Evolutionary conservation across 2,888 invertebrate species (phyloP).

Genomic region (Apamea sordens): DNA sequence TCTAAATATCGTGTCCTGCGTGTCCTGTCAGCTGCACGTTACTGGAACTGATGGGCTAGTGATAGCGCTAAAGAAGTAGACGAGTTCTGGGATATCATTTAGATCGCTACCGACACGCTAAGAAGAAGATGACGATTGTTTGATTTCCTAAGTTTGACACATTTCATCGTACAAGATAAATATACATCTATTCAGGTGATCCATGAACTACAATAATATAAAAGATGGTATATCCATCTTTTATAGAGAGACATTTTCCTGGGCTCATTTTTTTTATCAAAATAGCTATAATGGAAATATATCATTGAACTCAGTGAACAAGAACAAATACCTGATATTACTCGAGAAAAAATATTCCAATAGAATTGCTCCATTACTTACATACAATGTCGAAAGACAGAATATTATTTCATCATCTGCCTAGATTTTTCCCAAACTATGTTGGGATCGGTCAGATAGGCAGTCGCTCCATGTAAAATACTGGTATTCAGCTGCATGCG

Average conservation of each 20-base stretch:
- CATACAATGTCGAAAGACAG: not conserved
- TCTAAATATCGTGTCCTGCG: too few species aligned
- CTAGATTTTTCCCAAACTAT: too few species aligned
- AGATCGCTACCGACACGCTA: too few species aligned
- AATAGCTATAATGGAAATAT: slow-evolving; percentile 1
- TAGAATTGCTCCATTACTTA: not conserved
- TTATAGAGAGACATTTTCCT: not conserved
- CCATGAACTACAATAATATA: not conserved
- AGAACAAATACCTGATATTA: slow-evolving; percentile 4
- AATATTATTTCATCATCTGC: not conserved
- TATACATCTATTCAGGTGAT: slow-evolving; percentile 1
- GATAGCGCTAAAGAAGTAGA: too few species aligned
- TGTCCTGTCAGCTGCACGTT: too few species aligned
- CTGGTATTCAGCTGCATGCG: too few species aligned
- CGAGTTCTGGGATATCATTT: too few species aligned
- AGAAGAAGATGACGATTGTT: too few species aligned
- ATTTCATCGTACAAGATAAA: slow-evolving; percentile 2
- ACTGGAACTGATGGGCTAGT: too few species aligned
- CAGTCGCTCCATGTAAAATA: too few species aligned
- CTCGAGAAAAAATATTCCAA: not conserved
- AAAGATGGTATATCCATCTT: not conserved
- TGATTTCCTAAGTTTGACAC: slow-evolving; percentile 7
- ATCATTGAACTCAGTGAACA: slow-evolving; percentile 13
- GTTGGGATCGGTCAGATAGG: too few species aligned
- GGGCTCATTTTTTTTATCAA: not conserved